Conservation (phyloP, 2,888 invertebrate species). For the Perizoma flavofasciatum region DNA sequence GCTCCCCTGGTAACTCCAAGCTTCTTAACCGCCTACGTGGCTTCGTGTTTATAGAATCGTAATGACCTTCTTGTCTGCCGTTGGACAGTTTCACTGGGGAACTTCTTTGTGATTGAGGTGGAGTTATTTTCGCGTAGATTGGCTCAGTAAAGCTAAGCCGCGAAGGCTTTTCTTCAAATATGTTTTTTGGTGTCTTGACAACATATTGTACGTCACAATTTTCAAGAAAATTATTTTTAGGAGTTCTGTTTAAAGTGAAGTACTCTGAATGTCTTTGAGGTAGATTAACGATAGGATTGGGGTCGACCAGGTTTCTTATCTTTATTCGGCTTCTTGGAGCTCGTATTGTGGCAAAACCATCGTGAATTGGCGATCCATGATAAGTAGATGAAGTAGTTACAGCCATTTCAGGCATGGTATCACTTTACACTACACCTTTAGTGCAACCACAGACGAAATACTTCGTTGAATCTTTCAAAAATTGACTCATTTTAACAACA, state of each 20-base stretch:
- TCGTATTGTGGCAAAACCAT: constrained; percentile 94
- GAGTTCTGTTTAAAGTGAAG: constrained; percentile 75
- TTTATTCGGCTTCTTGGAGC: constrained; percentile 82
- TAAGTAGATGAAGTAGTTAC: constrained; percentile 74
- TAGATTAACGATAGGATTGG: constrained; percentile 69
- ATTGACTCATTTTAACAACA: constrained; percentile 23
- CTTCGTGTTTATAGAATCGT: constrained; percentile 79
- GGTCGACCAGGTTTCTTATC: constrained; percentile 76
- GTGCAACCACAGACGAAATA: constrained; percentile 1
- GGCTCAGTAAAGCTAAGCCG: constrained; percentile 75
- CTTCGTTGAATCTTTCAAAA: constrained; percentile 10
- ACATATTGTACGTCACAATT: constrained; percentile 72
- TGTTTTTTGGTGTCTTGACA: constrained; percentile 51
- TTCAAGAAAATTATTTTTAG: constrained; percentile 73
- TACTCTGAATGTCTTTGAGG: constrained; percentile 81
- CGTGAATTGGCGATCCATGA: constrained; percentile 87
- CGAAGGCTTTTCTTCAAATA: constrained; percentile 56
- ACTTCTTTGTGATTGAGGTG: constrained; percentile 67
- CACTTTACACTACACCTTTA: constrained; percentile 32
- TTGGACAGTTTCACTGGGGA: constrained; percentile 68
- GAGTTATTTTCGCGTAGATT: constrained; percentile 77
- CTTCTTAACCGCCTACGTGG: constrained; percentile 76
- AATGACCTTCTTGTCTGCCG: constrained; percentile 68
- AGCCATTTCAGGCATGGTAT: constrained; percentile 60
- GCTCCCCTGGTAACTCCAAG: constrained; percentile 66